Conservation (phyloP, 2,113 vertebrate genomes). For the Microcebus tavaratra region DNA sequence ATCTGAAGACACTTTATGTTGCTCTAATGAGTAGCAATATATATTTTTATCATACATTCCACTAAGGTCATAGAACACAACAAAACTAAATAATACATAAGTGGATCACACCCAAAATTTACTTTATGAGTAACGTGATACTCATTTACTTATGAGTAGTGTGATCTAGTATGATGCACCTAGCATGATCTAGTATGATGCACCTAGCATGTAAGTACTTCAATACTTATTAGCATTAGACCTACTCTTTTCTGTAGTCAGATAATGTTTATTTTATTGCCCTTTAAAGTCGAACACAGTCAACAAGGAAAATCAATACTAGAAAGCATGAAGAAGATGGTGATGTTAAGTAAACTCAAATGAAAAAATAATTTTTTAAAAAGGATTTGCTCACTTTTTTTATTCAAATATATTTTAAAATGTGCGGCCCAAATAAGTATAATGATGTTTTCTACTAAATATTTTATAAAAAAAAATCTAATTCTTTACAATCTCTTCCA, state of each 20-base stretch:
- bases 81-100: neutral
- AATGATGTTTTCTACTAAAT: neutral
- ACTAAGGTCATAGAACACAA: neutral
- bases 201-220: neutral
- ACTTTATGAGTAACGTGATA: neutral
- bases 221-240: neutral
- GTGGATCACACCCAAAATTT: neutral
- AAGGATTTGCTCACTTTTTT: neutral
- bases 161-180: neutral
- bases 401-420: neutral
- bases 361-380: neutral
- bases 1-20: neutral
- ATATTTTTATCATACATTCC: neutral
- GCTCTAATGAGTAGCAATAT: neutral
- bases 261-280: neutral
- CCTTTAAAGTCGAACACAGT: neutral
- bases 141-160: neutral
- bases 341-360: neutral
- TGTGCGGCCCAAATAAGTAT: neutral
- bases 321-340: neutral
- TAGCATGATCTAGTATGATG: neutral
- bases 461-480: neutral
- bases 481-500: neutral
- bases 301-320: neutral
- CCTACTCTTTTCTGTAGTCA: neutral